These are phyloP conservation scores for Microcebus jonahi DNA, from an alignment of 2,113 vertebrate genomes.

Conservation along the genomic window DNA sequence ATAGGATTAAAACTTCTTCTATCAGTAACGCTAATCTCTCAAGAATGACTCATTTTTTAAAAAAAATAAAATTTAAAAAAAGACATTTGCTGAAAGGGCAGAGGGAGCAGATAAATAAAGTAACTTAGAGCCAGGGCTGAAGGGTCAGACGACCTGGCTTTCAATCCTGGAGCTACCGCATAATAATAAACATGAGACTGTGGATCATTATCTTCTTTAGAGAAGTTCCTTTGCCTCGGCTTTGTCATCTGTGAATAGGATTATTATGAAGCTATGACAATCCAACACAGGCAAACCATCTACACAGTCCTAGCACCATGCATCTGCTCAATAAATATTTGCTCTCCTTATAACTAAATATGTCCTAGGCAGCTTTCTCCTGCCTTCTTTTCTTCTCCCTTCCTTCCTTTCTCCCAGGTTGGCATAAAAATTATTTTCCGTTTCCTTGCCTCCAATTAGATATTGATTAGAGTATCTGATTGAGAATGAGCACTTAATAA, in stretches of 20 bases:
- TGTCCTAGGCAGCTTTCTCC: background rate
- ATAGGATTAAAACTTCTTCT: background rate
- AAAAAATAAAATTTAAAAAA: background rate
- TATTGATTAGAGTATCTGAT: conserved; percentile 77
- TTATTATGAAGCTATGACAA: fast-evolving
- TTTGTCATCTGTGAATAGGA: background rate
- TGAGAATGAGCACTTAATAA: conserved; percentile 79
- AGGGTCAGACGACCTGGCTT: background rate
- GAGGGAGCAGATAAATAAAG: background rate
- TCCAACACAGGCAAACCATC: background rate
- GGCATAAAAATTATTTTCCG: conserved; percentile 73
- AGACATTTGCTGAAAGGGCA: background rate
- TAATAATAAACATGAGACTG: background rate
- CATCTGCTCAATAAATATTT: background rate
- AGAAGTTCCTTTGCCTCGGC: background rate
- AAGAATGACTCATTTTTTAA: background rate
- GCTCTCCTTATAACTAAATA: background rate
- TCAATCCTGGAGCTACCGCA: background rate
- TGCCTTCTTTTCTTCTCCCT: background rate
- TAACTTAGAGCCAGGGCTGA: background rate
- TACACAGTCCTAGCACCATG: background rate
- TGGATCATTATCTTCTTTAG: background rate
- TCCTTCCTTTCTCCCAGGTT: conserved; percentile 62
- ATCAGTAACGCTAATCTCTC: background rate
- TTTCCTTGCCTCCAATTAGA: conserved; percentile 74